Percentiles rank a stretch among this genome's conserved stretches.
Conservation (phyloP, 2,888 invertebrate species). For the Tridacna gigas region DNA sequence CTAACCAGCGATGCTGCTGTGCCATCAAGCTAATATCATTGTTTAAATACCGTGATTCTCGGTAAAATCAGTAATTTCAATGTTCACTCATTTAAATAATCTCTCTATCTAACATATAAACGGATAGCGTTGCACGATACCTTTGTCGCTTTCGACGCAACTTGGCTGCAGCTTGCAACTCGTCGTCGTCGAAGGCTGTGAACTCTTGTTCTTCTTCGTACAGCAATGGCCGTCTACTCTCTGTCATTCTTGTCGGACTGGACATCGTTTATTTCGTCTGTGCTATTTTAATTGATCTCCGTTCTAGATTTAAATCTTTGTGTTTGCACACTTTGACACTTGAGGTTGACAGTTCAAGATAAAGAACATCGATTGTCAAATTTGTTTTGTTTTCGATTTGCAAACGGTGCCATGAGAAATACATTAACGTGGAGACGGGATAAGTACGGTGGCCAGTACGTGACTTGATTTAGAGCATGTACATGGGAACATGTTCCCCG, state of each 20-base stretch:
- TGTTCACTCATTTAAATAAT: neutral
- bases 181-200: conserved; percentile 61
- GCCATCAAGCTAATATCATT: too few species aligned
- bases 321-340: neutral
- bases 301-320: neutral
- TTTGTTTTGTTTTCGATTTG: neutral
- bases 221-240: conserved; percentile 33
- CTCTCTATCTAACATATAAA: neutral
- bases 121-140: conserved; percentile 7
- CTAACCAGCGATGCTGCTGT: too few species aligned
- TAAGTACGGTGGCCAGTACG: too few species aligned
- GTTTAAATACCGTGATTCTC: neutral
- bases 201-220: conserved; percentile 56
- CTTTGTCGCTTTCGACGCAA: conserved; percentile 49
- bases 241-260: neutral
- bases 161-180: conserved; percentile 52
- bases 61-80: neutral
- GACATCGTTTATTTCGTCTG: neutral
- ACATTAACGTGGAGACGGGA: too few species aligned
- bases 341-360: conserved; percentile 14
- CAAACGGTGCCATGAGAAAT: too few species aligned
- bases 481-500: too few species aligned
- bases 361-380: conserved; percentile 9
- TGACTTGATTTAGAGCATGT: too few species aligned
- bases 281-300: neutral